phyloP scores from a whole-genome alignment of 2,113 vertebrate genomes.

The Rousettus leschenaultii region DNA sequence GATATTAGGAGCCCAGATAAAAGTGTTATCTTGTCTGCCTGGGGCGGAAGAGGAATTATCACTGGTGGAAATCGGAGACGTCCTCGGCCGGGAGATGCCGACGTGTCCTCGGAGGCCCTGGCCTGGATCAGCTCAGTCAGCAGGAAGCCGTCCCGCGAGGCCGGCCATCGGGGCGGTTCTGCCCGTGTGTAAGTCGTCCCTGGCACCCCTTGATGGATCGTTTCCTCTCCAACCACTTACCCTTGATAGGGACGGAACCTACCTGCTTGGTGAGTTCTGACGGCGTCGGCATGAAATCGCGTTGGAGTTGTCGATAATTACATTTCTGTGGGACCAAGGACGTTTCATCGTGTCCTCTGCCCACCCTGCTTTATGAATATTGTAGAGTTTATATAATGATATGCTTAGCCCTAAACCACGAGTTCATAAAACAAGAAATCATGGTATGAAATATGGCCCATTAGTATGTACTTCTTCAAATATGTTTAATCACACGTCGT shows the following conservation, averaged over 20 bases:
- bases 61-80: neutral
- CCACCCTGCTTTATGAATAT: neutral
- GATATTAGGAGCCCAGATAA: neutral
- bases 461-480: neutral
- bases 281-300: fast-evolving
- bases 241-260: neutral
- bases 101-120: fast-evolving
- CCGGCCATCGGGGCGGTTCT: fast-evolving
- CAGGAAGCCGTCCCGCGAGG: too few relatives aligned
- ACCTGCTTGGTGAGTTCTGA: neutral
- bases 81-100: neutral
- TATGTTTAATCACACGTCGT: fast-evolving
- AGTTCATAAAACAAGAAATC: neutral
- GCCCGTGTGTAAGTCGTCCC: too few relatives aligned
- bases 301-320: fast-evolving
- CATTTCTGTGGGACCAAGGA: too few relatives aligned
- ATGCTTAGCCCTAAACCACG: neutral
- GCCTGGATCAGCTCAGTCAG: neutral
- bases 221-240: neutral
- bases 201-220: neutral
- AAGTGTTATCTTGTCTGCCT: neutral
- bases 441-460: too few relatives aligned
- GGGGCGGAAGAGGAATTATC: neutral
- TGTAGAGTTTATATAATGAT: neutral
- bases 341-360: fast-evolving